Evolutionary conservation across 2,113 vertebrate genomes (phyloP), one percentile per base, ranked within the genome.

Genomic region (Hipposideros armiger): DNA sequence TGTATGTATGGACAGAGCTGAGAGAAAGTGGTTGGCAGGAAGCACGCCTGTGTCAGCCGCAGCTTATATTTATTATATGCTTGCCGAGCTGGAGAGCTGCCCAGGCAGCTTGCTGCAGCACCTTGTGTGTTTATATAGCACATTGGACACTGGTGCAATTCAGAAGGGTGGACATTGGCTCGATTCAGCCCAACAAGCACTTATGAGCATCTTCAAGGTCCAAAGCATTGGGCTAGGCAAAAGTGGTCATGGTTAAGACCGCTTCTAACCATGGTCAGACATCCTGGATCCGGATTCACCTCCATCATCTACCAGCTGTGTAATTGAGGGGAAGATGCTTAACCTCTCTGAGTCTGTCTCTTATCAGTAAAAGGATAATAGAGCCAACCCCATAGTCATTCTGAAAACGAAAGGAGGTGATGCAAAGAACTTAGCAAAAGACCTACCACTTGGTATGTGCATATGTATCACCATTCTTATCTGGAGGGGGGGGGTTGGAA

Each of bases 321-420:
- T 50, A 69, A 56, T 6, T 66, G 78, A 10, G 40, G 16, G 9
- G 42, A 67, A 26, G 54, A 30, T 24, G 11, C 72, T 70, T 74
- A n/a, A 76, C 42, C 4, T 94, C 62, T 72, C n/a, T 76, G 66
- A 95, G 58, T 77, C 88, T 94, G 62, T 66, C 92, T 94, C 69
- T 84, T 5, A 45, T 77, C 14, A 24, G 11, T 77, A 54, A 92
- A 58, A 92, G 26, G 10, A 7, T n/a, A 42, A 42, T 45, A 66
- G 28, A 86, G 77, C 3, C 10, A 28, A 22, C 30, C 70, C 17
- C 19, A 6, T 5, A 45, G 52, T 80, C 62, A 85, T 50, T 54
- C 30, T 73, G 73, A 83, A 74, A 70, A 16, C 17, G 32, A 45
- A 80, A 36, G 15, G 26, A 73, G 56, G 13, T 17, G 17, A 54